A percentile compares a stretch with the other conserved stretches of the same genome.
Evolutionary conservation across 2,888 invertebrate species (phyloP).

Genomic region (Megastigmus dorsalis): DNA sequence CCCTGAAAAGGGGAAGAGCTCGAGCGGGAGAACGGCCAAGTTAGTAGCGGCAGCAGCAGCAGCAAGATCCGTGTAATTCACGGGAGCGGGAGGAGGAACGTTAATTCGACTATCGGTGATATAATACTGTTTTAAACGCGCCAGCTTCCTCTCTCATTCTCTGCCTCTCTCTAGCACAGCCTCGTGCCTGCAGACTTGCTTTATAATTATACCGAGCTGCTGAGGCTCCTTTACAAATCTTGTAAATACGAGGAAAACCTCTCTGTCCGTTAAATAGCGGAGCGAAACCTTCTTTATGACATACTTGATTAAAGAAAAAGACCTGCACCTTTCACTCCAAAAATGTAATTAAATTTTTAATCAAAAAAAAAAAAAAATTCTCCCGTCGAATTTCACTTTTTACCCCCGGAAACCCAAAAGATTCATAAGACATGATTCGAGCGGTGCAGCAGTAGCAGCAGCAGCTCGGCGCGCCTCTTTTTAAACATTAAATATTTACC

Average conservation of each 20-base stretch:
- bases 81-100: neutral
- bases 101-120: slow-evolving; percentile 48
- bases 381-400: no score
- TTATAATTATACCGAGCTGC: slow-evolving; percentile 23
- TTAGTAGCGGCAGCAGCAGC: neutral
- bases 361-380: no score
- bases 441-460: no score
- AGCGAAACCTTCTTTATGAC: neutral
- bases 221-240: slow-evolving; percentile 9
- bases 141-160: no score
- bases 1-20: slow-evolving; percentile 3
- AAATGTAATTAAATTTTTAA: slow-evolving; percentile 47
- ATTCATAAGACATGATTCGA: no score
- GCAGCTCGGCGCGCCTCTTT: no score
- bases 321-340: neutral
- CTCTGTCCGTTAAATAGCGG: neutral
- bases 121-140: slow-evolving; percentile 37
- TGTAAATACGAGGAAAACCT: slow-evolving; percentile 6
- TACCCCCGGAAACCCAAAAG: no score
- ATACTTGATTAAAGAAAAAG: slow-evolving; percentile 4
- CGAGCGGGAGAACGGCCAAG: neutral
- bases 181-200: no score
- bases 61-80: slow-evolving; percentile 34
- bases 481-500: no score
- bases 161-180: no score